Base-by-base conservation (phyloP, 2,888 invertebrate species). In the Linnaemya tessellans region DNA sequence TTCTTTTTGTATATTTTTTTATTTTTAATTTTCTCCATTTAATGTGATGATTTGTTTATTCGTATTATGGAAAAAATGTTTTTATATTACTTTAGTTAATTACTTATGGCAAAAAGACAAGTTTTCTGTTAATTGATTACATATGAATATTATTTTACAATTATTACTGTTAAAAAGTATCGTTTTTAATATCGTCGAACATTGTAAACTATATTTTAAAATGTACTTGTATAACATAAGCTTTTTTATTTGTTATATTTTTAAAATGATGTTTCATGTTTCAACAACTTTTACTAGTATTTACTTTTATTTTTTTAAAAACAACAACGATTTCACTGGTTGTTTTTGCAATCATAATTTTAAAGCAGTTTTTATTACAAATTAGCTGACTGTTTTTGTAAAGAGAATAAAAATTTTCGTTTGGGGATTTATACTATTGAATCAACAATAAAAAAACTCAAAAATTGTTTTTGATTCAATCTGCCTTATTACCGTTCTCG, bases 31-130 rank as follows among this genome's bases (percentile, higher is more conserved):
- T 83, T 73, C 22, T 62, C 25, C 7, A 22, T 51, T 71, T 41
- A 13, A 51, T 56, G 67, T 83, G 65, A 79, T 79, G 43, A 38
- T 38, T 43, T 51, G 38, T 58, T 5, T 5, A 30, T 2, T 30
- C 30, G 20, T 65, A 25, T 41, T 43, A 46, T 43, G 30, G 20
- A 65, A 62, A 30, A 1, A 65, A 65, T 46, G 8, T 46, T 43
- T 67, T 38, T 67, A 49, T 43, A 35, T 78, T 78, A 25, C 58
- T 10, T 2, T 62, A 41, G 13, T 60, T 11, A 5, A 5, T 35
- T 35, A 20, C 15, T 35, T 25, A 30, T 73, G 2, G 15, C 10
- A 35, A 35, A 46, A 7, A 25, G 18, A 58, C 25, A 46, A 11
- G 7, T 13, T 43, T 7, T 70, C 70, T 56, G 49, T 80, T 54